These are phyloP conservation scores for Podarcis siculus DNA, from an alignment of 2,797 vertebrate species.

Conservation along the genomic window DNA sequence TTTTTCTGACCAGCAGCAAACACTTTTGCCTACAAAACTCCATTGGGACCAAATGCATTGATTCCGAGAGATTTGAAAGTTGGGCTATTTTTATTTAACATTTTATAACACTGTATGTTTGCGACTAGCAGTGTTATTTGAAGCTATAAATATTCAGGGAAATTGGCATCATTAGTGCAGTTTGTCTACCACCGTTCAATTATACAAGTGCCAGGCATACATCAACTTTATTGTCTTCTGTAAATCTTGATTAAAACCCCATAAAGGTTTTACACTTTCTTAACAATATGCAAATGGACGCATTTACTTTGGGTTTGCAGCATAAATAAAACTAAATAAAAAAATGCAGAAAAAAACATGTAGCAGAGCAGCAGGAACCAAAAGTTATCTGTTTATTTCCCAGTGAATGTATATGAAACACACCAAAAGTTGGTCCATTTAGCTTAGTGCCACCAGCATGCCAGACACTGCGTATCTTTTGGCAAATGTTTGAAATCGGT, in stretches of 20 bases:
- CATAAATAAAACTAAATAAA: slow-evolving; percentile 49
- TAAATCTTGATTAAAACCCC: slow-evolving; percentile 69
- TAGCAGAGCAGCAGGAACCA: slow-evolving; percentile 31
- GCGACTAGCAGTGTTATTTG: slow-evolving; percentile 29
- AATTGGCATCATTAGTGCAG: slow-evolving; percentile 46
- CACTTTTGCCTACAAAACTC: not conserved
- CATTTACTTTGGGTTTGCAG: slow-evolving; percentile 60
- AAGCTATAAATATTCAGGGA: slow-evolving; percentile 58
- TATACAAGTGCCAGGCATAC: slow-evolving; percentile 31
- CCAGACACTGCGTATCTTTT: not conserved
- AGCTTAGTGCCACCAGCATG: not conserved
- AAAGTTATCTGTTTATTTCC: slow-evolving; percentile 35
- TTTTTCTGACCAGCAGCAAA: not conserved
- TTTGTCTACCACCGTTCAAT: slow-evolving; percentile 52
- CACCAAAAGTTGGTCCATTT: not conserved
- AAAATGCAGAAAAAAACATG: not conserved
- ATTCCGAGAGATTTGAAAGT: slow-evolving; percentile 26
- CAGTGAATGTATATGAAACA: not conserved
- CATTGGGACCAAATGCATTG: not conserved
- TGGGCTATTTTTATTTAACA: slow-evolving; percentile 37
- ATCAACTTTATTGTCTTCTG: slow-evolving; percentile 46
- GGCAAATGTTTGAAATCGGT: not conserved
- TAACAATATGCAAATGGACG: slow-evolving; percentile 65
- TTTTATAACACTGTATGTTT: slow-evolving; percentile 49
- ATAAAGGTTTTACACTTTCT: slow-evolving; percentile 60